phyloP scores from a whole-genome alignment of 2,797 vertebrate genomes.

The Myoxocephalus aenaeus region DNA sequence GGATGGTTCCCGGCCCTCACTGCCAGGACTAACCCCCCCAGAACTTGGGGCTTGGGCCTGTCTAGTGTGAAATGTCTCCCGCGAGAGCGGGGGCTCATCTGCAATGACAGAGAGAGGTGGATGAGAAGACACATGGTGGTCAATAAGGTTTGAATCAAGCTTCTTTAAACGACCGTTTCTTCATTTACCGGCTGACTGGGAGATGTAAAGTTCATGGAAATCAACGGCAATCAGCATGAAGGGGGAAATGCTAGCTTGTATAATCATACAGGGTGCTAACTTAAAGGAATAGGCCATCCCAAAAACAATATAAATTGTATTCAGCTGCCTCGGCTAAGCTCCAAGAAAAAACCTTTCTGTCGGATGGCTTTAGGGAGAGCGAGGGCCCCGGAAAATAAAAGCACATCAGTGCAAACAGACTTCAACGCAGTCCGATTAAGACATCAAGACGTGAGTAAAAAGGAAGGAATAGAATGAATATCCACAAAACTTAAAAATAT shows the following conservation, averaged over 20 bases:
- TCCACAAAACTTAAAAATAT: neutral
- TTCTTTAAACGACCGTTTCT: neutral
- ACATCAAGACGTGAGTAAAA: neutral
- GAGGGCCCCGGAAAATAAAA: neutral
- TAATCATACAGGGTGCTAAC: neutral
- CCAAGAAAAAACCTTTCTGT: neutral
- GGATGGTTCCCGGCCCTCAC: conserved; percentile 67
- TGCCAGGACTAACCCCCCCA: conserved; percentile 60
- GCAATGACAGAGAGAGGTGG: neutral
- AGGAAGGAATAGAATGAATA: neutral
- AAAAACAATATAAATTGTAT: neutral
- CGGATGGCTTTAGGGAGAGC: neutral
- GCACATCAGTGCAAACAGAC: neutral
- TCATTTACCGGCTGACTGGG: neutral
- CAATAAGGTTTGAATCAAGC: neutral
- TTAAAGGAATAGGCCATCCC: neutral
- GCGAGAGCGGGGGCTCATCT: neutral
- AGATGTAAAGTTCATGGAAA: neutral
- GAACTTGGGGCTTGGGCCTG: neutral
- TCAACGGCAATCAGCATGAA: neutral
- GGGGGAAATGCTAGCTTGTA: neutral
- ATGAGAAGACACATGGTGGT: neutral
- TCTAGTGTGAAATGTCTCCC: rapidly evolving
- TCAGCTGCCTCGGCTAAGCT: neutral
- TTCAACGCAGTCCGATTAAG: neutral